Conservation (phyloP, 2,113 vertebrate species). For the Sebastes schlegelii region DNA sequence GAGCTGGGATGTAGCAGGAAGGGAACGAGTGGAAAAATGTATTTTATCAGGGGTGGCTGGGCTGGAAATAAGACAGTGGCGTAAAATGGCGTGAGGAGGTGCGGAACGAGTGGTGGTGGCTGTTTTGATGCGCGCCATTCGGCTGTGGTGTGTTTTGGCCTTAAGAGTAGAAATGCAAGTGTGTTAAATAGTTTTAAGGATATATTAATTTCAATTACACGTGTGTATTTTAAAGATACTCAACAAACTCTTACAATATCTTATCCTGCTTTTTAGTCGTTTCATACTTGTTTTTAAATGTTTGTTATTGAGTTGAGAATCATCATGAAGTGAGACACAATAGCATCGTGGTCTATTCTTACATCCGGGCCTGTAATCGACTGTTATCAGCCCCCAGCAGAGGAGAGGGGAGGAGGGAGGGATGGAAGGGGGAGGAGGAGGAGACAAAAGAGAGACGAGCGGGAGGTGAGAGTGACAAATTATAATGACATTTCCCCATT, state of each 20-base stretch:
- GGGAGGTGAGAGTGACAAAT: slow-evolving; percentile 10
- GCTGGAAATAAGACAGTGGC: too few relatives aligned
- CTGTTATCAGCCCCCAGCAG: slow-evolving; percentile 50
- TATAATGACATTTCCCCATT: slow-evolving; percentile 10
- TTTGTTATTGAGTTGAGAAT: slow-evolving; percentile 25
- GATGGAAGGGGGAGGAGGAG: not conserved
- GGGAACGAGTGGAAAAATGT: too few relatives aligned
- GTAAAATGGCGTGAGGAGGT: too few relatives aligned
- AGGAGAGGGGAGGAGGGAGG: not conserved
- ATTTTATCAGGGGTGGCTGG: too few relatives aligned
- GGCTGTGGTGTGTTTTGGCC: too few relatives aligned
- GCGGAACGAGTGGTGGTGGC: too few relatives aligned
- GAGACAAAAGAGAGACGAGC: not conserved
- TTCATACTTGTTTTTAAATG: not conserved
- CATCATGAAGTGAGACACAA: slow-evolving; percentile 33
- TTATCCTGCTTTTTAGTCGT: not conserved
- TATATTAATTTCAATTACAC: not conserved
- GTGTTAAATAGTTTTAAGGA: not conserved
- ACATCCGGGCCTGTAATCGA: slow-evolving; percentile 26
- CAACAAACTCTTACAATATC: not conserved
- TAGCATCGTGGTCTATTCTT: slow-evolving; percentile 21
- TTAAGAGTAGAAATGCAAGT: not conserved
- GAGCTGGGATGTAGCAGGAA: too few relatives aligned
- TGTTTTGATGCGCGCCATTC: too few relatives aligned
- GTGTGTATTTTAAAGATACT: not conserved